phyloP scores from a whole-genome alignment of 2,888 invertebrate genomes.

The Fissipunctia ypsillon region DNA sequence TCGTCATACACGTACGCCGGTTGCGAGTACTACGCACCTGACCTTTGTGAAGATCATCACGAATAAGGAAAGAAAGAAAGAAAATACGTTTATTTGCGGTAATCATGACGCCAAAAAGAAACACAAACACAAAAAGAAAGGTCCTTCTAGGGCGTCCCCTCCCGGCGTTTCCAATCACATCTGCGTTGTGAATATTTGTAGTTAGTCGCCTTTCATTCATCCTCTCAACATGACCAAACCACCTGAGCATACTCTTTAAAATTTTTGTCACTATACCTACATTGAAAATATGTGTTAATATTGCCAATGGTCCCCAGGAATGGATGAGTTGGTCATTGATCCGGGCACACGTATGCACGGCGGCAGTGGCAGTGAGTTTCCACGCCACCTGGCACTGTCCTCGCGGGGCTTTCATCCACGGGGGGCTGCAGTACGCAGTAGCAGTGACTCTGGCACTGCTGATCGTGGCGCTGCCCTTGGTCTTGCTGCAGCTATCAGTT shows the following conservation, averaged over 20 bases:
- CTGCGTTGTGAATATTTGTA: neutral
- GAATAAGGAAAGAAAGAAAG: too few relatives aligned
- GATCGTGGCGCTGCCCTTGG: conserved; percentile 90
- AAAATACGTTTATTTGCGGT: too few relatives aligned
- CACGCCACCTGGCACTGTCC: conserved; percentile 91
- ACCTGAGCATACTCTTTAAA: neutral
- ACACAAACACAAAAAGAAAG: too few relatives aligned
- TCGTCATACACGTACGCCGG: neutral
- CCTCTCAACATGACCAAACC: neutral
- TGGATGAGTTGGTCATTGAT: conserved; percentile 77
- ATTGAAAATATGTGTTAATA: neutral
- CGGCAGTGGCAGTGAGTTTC: conserved; percentile 90
- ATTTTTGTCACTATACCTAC: neutral
- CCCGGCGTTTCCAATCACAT: neutral
- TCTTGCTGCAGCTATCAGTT: conserved; percentile 91
- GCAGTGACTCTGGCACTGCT: conserved; percentile 87
- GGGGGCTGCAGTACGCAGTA: conserved; percentile 89
- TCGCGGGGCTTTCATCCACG: conserved; percentile 85
- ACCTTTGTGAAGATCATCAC: neutral
- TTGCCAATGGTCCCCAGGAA: conserved; percentile 64
- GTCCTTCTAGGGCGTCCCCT: neutral
- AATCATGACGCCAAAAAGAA: too few relatives aligned
- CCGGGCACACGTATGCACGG: conserved; percentile 85
- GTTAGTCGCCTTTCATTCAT: neutral
- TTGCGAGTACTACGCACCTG: neutral